A percentile compares a stretch with the other conserved stretches of the same genome.
These are phyloP conservation scores for Cygnus atratus DNA, from an alignment of 2,113 vertebrate species.

Conservation along the genomic window DNA sequence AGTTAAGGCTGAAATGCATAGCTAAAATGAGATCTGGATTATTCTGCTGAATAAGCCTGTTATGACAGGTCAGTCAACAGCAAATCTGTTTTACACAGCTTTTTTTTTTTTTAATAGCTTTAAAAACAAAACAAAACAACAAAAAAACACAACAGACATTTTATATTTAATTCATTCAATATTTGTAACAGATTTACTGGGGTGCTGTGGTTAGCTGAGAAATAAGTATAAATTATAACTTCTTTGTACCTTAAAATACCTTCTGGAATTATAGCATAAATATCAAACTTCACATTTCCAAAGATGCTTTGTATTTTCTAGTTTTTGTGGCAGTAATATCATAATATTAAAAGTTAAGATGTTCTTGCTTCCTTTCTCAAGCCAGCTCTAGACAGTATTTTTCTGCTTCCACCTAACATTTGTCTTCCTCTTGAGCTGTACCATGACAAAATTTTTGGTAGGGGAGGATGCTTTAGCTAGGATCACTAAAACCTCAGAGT, in stretches of 20 bases:
- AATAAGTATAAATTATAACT: background rate
- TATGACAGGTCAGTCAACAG: background rate
- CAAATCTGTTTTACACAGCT: background rate
- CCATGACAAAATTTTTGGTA: rapidly evolving
- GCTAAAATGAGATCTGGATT: background rate
- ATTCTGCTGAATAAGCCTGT: background rate
- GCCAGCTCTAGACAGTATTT: background rate
- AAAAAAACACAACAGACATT: background rate
- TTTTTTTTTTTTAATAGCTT: too few relatives aligned
- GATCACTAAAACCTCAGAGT: background rate
- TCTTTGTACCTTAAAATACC: background rate
- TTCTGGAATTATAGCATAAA: background rate
- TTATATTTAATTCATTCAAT: background rate
- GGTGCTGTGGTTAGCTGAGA: background rate
- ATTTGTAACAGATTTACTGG: background rate
- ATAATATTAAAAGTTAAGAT: background rate
- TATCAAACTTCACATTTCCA: background rate
- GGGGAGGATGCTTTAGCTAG: background rate
- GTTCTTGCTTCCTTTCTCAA: background rate
- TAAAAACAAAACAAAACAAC: too few relatives aligned
- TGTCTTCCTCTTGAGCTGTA: background rate
- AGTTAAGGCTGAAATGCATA: background rate
- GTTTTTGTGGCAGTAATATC: background rate
- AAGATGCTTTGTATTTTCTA: background rate
- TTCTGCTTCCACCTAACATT: background rate